These are phyloP conservation scores for Falco concolor DNA, from an alignment of 2,797 vertebrate species.

Conservation along the genomic window DNA sequence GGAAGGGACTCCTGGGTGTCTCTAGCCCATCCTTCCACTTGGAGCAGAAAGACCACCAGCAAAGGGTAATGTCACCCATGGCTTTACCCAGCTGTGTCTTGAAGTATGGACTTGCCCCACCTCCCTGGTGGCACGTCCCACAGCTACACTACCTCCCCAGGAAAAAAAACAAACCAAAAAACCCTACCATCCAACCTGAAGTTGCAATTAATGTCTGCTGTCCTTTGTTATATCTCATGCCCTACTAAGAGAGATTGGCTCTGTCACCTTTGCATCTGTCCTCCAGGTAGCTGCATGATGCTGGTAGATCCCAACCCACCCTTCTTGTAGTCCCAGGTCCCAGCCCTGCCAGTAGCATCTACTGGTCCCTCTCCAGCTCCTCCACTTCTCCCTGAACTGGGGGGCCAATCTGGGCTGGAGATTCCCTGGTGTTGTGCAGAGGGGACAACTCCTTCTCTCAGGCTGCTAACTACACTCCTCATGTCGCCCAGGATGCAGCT, in stretches of 20 bases:
- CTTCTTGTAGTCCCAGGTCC: neutral
- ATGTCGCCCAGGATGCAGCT: neutral
- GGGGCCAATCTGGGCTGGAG: too few species aligned
- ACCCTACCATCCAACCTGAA: neutral
- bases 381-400: neutral
- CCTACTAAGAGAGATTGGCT: accelerated
- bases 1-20: neutral
- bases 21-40: neutral
- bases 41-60: neutral
- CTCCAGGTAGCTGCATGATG: neutral
- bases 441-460: neutral
- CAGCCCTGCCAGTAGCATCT: neutral
- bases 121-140: neutral
- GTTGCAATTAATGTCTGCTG: neutral
- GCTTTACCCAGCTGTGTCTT: neutral
- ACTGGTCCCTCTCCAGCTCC: neutral
- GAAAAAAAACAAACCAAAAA: accelerated
- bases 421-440: neutral
- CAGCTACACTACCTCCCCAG: neutral
- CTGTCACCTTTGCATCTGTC: neutral
- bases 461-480: neutral
- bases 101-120: neutral
- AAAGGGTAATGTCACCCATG: neutral
- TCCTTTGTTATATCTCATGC: neutral
- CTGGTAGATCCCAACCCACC: neutral